A percentile compares a stretch with the other conserved stretches of the same genome.
phyloP scores from a whole-genome alignment of 2,797 vertebrate species.

The Cryptoprocta ferox region DNA sequence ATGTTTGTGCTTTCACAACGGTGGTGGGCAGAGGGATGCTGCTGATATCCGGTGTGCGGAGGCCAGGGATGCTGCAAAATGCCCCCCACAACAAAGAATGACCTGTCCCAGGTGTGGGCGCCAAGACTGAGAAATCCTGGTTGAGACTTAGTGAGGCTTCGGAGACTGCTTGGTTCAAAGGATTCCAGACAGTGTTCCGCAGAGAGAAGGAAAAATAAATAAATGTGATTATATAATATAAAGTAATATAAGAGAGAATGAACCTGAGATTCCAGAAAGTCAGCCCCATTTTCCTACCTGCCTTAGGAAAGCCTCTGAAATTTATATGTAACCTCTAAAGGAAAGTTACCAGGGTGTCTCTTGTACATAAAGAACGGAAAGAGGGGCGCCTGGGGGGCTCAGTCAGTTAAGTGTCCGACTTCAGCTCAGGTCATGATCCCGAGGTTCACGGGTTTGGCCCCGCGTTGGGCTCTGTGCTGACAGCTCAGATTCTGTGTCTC shows the following conservation, averaged over 20 bases:
- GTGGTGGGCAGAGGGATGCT: background rate
- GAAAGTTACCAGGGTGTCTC: background rate
- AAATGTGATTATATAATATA: background rate
- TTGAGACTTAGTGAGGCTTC: background rate
- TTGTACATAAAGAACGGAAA: background rate
- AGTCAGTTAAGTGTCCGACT: fast-evolving
- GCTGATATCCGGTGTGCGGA: background rate
- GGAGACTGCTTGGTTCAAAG: background rate
- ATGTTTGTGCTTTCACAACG: background rate
- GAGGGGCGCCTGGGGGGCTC: background rate
- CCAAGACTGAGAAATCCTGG: background rate
- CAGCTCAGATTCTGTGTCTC: no score
- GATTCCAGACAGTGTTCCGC: background rate
- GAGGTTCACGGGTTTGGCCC: no score
- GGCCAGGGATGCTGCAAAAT: no score
- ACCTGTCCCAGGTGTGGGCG: background rate
- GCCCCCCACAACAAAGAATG: background rate
- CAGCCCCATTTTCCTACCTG: background rate
- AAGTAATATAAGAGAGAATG: background rate
- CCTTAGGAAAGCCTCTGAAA: background rate
- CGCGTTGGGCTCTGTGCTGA: no score
- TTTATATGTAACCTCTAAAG: background rate
- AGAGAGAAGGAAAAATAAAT: background rate
- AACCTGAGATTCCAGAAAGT: conserved; percentile 5
- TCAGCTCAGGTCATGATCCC: no score